Conservation (phyloP, 2,888 invertebrate species). For the Melanophora roralis region DNA sequence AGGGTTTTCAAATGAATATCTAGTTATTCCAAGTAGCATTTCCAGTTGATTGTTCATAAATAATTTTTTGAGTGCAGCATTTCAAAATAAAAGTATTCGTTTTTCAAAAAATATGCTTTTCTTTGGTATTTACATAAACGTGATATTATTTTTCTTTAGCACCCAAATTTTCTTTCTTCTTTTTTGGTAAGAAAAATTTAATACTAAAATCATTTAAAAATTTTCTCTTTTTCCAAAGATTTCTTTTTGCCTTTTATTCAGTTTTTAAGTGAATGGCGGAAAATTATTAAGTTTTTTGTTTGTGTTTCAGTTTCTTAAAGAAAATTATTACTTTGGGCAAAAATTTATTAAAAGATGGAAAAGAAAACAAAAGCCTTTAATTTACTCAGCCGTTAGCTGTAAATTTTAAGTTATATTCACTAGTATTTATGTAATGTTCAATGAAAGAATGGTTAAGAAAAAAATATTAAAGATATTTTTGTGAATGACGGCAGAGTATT, state of each 20-base stretch:
- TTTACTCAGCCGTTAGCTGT: slow-evolving; percentile 59
- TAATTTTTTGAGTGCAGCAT: no score
- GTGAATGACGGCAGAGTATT: slow-evolving; percentile 10
- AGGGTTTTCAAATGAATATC: no score
- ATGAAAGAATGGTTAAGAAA: background rate
- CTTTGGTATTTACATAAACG: slow-evolving; percentile 65
- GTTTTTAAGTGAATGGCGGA: slow-evolving; percentile 61
- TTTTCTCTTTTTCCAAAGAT: slow-evolving; percentile 38
- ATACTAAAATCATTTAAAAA: slow-evolving; percentile 13
- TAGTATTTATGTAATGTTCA: background rate
- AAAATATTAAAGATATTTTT: background rate
- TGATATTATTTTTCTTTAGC: slow-evolving; percentile 55
- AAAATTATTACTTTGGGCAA: slow-evolving; percentile 52
- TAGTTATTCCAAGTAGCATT: no score
- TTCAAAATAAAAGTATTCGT: background rate
- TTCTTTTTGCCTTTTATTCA: slow-evolving; percentile 36
- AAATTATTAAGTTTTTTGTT: slow-evolving; percentile 55
- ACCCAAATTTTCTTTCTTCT: slow-evolving; percentile 15
- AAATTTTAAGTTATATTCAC: slow-evolving; percentile 33
- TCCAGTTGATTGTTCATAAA: no score
- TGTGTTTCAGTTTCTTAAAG: slow-evolving; percentile 28
- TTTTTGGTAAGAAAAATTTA: background rate
- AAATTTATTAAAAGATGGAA: slow-evolving; percentile 27
- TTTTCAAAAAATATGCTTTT: slow-evolving; percentile 35
- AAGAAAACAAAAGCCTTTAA: slow-evolving; percentile 45